These are phyloP conservation scores for Rhinoderma darwinii DNA, from an alignment of 2,113 vertebrate genomes.

Conservation along the genomic window DNA sequence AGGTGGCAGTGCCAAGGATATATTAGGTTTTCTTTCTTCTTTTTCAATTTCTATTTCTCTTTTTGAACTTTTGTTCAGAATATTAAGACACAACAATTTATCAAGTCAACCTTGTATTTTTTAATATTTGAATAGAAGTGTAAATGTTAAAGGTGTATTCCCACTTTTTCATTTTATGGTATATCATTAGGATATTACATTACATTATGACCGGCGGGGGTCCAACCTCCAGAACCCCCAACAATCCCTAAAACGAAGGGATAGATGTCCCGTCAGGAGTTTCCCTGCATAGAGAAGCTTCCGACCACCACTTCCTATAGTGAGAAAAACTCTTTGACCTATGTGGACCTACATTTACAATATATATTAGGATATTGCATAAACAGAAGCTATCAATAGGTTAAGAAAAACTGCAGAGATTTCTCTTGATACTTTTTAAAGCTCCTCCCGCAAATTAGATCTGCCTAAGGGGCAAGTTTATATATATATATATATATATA, in stretches of 20 bases:
- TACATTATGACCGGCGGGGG: not conserved
- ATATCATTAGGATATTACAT: not conserved
- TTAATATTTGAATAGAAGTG: not conserved
- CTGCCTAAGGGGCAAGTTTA: too few species aligned
- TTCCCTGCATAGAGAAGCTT: not conserved
- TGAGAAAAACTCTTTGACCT: too few species aligned
- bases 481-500: too few species aligned
- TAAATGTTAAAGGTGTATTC: not conserved
- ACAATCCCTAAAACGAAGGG: not conserved
- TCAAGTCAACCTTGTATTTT: not conserved
- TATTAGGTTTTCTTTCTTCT: not conserved
- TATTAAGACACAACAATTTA: not conserved
- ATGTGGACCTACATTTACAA: too few species aligned
- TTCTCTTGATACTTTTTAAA: too few species aligned
- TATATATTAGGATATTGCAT: too few species aligned
- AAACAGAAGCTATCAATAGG: too few species aligned
- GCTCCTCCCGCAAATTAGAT: too few species aligned
- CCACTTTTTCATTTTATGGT: not conserved
- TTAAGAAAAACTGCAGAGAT: too few species aligned
- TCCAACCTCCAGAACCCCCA: not conserved
- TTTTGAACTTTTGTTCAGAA: not conserved
- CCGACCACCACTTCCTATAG: not conserved
- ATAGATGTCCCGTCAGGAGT: not conserved
- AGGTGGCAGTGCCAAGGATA: not conserved
- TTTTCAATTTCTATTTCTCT: not conserved